Percentiles rank a stretch among this genome's conserved stretches.
Evolutionary conservation across 2,888 invertebrate species (phyloP).

Genomic region (Matsumyia berberina): DNA sequence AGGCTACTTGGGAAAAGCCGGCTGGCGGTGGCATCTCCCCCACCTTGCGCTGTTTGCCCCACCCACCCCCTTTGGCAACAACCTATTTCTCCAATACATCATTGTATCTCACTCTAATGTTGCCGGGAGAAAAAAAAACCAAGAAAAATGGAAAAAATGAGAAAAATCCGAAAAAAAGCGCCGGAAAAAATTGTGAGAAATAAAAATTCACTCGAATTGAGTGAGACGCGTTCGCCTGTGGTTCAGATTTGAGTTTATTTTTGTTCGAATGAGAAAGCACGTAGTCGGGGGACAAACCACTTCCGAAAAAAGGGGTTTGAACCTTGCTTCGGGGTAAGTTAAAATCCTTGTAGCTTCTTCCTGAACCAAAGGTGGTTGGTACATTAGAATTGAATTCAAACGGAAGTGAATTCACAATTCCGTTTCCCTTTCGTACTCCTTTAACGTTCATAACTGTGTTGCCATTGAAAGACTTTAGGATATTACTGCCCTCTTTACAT

Average conservation of each 20-base stretch:
- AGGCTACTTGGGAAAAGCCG: constrained; percentile 76
- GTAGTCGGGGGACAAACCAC: constrained; percentile 40
- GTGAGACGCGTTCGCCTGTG: not conserved
- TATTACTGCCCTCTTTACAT: too few species aligned
- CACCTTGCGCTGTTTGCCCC: constrained; percentile 16
- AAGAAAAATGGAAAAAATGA: too few species aligned
- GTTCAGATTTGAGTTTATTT: not conserved
- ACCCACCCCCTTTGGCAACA: not conserved
- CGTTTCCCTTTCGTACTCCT: not conserved
- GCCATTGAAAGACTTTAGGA: too few species aligned
- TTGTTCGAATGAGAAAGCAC: constrained; percentile 36
- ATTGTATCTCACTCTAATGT: constrained; percentile 56
- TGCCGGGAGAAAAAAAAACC: constrained; percentile 1
- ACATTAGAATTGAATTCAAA: not conserved
- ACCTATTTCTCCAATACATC: constrained; percentile 62
- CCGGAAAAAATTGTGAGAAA: constrained; percentile 46
- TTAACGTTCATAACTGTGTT: not conserved
- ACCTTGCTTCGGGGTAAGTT: not conserved
- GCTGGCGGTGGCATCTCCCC: constrained; percentile 53
- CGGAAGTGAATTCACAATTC: not conserved
- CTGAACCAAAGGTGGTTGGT: constrained; percentile 18
- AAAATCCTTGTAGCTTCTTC: constrained; percentile 46
- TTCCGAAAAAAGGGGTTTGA: constrained; percentile 24
- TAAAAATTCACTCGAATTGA: constrained; percentile 52
- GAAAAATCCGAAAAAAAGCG: constrained; percentile 65